phyloP scores from a whole-genome alignment of 2,888 invertebrate species.

The Nomada hirtipes region DNA sequence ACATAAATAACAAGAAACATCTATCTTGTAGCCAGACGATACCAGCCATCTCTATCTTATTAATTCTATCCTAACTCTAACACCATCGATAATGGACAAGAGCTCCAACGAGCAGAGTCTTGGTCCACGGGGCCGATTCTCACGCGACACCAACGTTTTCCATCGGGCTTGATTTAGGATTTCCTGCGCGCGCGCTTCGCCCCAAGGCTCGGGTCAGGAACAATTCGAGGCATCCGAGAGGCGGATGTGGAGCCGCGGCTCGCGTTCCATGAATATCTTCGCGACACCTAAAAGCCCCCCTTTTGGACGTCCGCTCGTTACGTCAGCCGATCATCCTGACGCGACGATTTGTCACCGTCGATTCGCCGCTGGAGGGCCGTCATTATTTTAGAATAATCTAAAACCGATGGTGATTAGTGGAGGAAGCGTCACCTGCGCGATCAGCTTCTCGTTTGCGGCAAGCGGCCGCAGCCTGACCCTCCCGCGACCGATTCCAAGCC shows the following conservation, averaged over 20 bases:
- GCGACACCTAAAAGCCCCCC: constrained; percentile 75
- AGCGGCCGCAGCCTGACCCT: constrained; percentile 48
- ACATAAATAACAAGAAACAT: background rate
- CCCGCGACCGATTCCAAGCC: constrained; percentile 55
- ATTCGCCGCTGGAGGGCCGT: constrained; percentile 75
- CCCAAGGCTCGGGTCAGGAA: constrained; percentile 9
- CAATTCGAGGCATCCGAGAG: constrained; percentile 57
- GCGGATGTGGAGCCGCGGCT: constrained; percentile 45
- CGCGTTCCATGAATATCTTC: constrained; percentile 71
- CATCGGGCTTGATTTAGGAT: constrained; percentile 56
- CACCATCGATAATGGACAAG: constrained; percentile 18
- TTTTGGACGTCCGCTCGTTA: constrained; percentile 60
- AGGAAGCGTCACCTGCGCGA: constrained; percentile 81
- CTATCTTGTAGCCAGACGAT: background rate
- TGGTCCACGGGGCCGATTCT: constrained; percentile 18
- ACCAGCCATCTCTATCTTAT: constrained; percentile 7
- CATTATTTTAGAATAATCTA: constrained; percentile 84
- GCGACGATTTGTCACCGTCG: constrained; percentile 77
- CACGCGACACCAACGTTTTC: constrained; percentile 48
- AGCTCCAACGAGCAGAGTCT: background rate
- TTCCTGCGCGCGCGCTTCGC: constrained; percentile 43
- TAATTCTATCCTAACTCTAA: constrained; percentile 20
- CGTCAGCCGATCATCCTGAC: constrained; percentile 39
- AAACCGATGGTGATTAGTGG: constrained; percentile 84
- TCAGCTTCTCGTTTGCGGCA: constrained; percentile 75